phyloP scores from a whole-genome alignment of 2,113 vertebrate species.

The Cercopithecus mona region DNA sequence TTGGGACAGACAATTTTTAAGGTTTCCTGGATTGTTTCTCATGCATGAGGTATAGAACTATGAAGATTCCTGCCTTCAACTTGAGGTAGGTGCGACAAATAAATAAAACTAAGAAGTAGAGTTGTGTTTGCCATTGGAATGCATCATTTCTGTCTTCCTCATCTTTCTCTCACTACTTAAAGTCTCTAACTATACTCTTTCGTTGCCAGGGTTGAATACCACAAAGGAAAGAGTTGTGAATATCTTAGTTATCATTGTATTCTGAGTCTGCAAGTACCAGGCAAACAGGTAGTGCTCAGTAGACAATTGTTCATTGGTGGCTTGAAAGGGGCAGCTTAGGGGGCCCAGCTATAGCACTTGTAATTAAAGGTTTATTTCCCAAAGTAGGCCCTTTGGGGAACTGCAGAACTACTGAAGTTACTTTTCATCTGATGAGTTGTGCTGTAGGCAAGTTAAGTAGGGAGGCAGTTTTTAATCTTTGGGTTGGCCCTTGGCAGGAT shows the following conservation, averaged over 20 bases:
- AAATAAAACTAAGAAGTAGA: not conserved
- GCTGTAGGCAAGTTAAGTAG: conserved; percentile 25
- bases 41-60: not conserved
- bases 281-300: not conserved
- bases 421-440: not conserved
- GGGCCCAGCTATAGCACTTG: not conserved
- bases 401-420: conserved; percentile 16
- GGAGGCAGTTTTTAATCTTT: conserved; percentile 50
- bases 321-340: not conserved
- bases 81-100: not conserved
- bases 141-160: not conserved
- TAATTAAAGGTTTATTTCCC: not conserved
- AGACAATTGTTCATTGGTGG: not conserved
- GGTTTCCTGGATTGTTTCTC: not conserved
- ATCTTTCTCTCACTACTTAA: conserved; percentile 12
- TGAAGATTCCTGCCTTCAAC: not conserved
- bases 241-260: not conserved
- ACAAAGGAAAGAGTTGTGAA: not conserved
- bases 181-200: not conserved
- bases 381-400: not conserved
- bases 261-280: not conserved
- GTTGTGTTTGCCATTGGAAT: not conserved
- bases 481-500: conserved; percentile 42
- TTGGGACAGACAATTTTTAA: not conserved
- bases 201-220: not conserved